Percentiles rank a stretch among this genome's conserved stretches.
Conservation (phyloP, 2,888 invertebrate species). For the Meloe dianella region DNA sequence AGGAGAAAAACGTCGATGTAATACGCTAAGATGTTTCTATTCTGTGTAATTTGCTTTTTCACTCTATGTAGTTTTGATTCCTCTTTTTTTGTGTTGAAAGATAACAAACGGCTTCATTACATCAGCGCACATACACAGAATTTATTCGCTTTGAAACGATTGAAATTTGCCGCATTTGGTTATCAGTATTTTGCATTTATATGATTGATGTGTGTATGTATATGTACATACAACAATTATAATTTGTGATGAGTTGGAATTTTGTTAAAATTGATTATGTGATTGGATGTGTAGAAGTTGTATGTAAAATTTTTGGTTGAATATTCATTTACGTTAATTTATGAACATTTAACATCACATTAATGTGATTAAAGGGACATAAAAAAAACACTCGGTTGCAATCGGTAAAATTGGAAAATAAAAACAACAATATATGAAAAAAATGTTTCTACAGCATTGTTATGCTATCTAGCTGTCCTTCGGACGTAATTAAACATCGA, state of each 20-base stretch:
- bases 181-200: neutral
- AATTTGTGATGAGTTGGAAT: neutral
- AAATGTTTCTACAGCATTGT: no score
- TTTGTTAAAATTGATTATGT: neutral
- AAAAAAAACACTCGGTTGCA: no score
- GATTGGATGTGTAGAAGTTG: neutral
- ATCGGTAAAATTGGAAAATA: no score
- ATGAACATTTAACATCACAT: neutral
- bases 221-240: neutral
- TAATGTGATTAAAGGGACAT: no score
- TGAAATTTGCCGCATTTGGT: constrained; percentile 3
- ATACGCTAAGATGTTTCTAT: neutral
- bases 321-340: no score
- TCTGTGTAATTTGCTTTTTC: neutral
- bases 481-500: no score
- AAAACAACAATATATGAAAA: no score
- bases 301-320: neutral
- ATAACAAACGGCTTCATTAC: neutral
- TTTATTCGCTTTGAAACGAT: neutral
- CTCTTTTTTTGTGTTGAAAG: neutral
- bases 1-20: neutral
- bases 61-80: neutral
- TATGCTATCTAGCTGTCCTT: no score
- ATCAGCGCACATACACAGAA: neutral
- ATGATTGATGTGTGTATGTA: constrained; percentile 5